A percentile compares a stretch with the other conserved stretches of the same genome.
phyloP scores from a whole-genome alignment of 1,140 invertebrate species.

The Drosophila dunni region DNA sequence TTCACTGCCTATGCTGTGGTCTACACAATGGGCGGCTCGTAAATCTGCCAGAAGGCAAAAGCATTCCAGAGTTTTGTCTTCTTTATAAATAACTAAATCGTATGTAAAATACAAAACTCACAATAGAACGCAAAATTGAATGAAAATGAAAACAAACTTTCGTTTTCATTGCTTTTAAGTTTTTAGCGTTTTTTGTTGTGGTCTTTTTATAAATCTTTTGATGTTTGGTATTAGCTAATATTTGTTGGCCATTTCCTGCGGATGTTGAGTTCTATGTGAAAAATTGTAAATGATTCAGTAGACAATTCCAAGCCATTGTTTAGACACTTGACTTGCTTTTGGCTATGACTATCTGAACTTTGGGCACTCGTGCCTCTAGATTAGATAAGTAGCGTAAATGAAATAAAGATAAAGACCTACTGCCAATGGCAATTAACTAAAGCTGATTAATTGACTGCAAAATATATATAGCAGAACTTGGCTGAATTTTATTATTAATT shows the following conservation, averaged over 20 bases:
- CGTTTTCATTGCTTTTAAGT: conserved; percentile 32
- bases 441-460: conserved; percentile 23
- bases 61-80: conserved; percentile 32
- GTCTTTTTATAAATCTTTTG: conserved; percentile 13
- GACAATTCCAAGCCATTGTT: conserved; percentile 41
- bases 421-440: conserved; percentile 23
- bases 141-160: conserved; percentile 62
- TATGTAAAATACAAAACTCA: conserved; percentile 30
- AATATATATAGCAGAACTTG: neutral
- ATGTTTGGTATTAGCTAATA: conserved; percentile 33
- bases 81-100: neutral
- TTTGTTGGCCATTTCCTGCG: conserved; percentile 23
- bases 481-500: neutral
- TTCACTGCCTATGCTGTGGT: no score
- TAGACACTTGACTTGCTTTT: conserved; percentile 17
- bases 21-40: conserved; percentile 33
- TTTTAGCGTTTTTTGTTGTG: neutral
- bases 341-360: conserved; percentile 17
- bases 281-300: conserved; percentile 14
- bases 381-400: conserved; percentile 25
- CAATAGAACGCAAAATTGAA: conserved; percentile 50
- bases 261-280: conserved; percentile 18
- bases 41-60: conserved; percentile 34
- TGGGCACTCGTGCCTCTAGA: conserved; percentile 32
- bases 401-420: conserved; percentile 10